A percentile compares a stretch with the other conserved stretches of the same genome.
These are phyloP conservation scores for Limnephilus lunatus DNA, from an alignment of 2,888 invertebrate species.

Conservation along the genomic window DNA sequence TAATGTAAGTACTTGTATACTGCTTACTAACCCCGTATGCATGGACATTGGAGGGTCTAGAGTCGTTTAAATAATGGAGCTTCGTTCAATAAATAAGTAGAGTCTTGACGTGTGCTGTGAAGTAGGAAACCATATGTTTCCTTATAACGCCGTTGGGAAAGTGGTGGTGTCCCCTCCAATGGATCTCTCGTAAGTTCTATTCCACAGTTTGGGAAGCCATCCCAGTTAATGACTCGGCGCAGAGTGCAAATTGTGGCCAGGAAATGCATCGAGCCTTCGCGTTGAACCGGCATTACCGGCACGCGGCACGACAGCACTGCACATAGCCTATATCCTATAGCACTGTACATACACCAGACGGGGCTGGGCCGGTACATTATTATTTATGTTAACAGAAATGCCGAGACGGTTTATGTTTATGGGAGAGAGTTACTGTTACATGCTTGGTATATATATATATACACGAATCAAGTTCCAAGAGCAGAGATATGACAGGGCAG, in stretches of 20 bases:
- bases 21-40: too few relatives aligned
- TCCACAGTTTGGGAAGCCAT: not conserved
- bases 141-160: too few relatives aligned
- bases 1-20: too few relatives aligned
- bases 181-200: not conserved
- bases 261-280: not conserved
- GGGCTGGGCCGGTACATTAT: not conserved
- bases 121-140: too few relatives aligned
- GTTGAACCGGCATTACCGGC: not conserved
- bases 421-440: not conserved
- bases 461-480: not conserved
- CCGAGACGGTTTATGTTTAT: not conserved
- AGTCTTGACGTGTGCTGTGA: too few relatives aligned
- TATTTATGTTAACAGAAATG: not conserved
- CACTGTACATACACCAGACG: not conserved
- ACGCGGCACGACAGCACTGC: not conserved
- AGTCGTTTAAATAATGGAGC: too few relatives aligned
- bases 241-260: not conserved
- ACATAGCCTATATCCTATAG: too few relatives aligned
- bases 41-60: too few relatives aligned
- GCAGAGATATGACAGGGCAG: not conserved
- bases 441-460: too few relatives aligned
- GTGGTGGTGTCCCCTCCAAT: too few relatives aligned
- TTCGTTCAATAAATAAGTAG: too few relatives aligned
- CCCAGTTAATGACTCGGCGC: not conserved